Base-by-base conservation (phyloP, 1,140 invertebrate species). In the Zaprionus kolodkinae region DNA sequence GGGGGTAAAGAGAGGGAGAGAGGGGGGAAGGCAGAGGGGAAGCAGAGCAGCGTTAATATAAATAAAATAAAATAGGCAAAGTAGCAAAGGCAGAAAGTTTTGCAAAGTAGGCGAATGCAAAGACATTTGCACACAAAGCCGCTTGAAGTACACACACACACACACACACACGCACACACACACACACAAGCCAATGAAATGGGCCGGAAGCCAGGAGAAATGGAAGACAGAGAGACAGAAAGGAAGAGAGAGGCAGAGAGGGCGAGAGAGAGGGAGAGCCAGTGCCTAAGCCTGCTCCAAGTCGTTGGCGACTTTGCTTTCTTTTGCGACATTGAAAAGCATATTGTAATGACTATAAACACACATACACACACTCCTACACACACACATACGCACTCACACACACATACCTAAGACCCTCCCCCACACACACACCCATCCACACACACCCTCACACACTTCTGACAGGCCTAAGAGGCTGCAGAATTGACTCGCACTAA, bases 281-380 rank as follows among this genome's bases (percentile, higher is more conserved):
- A 13, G 2, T 13, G 38, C 5, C 38, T 40, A 45, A 56, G 55
- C 45, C 33, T n/a, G 38, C 38, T 40, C 38, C 33, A 36, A 35
- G 9, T 35, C 25, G 64, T 50, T 13, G 55, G 27, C 57, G 40
- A 71, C 40, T 50, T 52, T 48, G 45, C 11, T 21, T 36, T 30
- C 66, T 83, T 66, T 72, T 83, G 63, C 79, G 81, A 84, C 77
- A 84, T 72, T 77, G 57, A 36, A 76, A 64, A 72, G 56, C 73
- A 72, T 61, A 72, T 76, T 76, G 74, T 85, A 78, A 84, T 84
- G 81, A 80, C 78, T 85, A 84, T 84, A 73, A 77, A 70, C 73
- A 59, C 73, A 52, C 60, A 76, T 40, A 60, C 65, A 67, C 33
- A 50, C 30, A 63, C 15, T 45, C 12, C 27, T n/a, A 3, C 27